Conservation (phyloP, 1,140 invertebrate species). For the Solenopsis invicta region DNA sequence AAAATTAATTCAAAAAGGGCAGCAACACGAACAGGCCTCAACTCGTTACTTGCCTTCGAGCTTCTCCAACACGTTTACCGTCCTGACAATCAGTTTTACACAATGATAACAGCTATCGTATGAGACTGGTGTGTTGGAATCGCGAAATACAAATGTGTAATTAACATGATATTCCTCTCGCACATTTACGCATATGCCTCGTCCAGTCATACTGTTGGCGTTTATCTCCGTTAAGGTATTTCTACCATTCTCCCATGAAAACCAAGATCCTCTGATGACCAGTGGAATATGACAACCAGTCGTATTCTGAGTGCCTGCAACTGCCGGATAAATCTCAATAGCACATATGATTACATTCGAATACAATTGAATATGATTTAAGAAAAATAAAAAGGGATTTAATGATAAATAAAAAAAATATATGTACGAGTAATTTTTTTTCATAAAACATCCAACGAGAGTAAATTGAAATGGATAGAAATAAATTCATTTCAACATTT, state of each 20-base stretch:
- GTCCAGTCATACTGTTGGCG: conserved; percentile 91
- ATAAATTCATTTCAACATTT: no score
- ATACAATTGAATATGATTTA: neutral
- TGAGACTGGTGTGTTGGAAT: conserved; percentile 1
- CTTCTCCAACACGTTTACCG: conserved; percentile 96
- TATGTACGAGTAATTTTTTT: neutral
- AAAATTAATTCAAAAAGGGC: no score
- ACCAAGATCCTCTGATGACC: conserved; percentile 95
- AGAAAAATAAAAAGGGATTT: neutral
- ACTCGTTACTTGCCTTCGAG: conserved; percentile 90
- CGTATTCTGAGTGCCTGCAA: conserved; percentile 24
- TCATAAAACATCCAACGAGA: neutral
- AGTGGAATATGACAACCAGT: conserved; percentile 89
- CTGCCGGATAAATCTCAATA: neutral
- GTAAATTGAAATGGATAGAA: no score
- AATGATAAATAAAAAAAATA: neutral
- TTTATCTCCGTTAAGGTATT: conserved; percentile 95
- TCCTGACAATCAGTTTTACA: conserved; percentile 94
- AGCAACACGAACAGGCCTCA: no score
- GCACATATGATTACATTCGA: neutral
- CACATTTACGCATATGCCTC: conserved; percentile 92
- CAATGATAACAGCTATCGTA: conserved; percentile 93
- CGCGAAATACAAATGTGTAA: conserved; percentile 94
- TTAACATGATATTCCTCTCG: conserved; percentile 92
- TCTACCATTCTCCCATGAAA: conserved; percentile 95